Percentiles rank a stretch among this genome's conserved stretches.
These are phyloP conservation scores for Nibea coibor DNA, from an alignment of 2,113 vertebrate genomes.

Conservation along the genomic window DNA sequence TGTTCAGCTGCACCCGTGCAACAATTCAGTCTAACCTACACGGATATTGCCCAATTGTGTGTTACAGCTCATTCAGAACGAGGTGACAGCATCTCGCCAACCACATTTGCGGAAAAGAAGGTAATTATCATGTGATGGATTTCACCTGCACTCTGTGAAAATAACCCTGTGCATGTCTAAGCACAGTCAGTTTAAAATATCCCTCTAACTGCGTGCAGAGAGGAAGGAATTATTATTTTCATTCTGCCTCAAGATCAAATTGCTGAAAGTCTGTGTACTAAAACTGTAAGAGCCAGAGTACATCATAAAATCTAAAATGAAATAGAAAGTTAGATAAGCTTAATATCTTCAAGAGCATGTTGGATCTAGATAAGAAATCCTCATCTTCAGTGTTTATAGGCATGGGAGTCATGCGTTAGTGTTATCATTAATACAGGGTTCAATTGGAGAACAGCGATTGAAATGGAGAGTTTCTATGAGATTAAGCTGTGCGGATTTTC, in stretches of 20 bases:
- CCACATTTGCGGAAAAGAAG: constrained; percentile 54
- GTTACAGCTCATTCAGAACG: constrained; percentile 56
- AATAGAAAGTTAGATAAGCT: constrained; percentile 63
- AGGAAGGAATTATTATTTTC: not conserved
- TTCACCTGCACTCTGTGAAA: constrained; percentile 66
- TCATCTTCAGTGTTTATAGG: constrained; percentile 65
- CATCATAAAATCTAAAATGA: constrained; percentile 64
- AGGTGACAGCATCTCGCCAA: constrained; percentile 65
- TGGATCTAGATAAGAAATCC: constrained; percentile 65
- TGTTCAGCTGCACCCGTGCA: constrained; percentile 56
- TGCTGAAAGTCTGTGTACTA: constrained; percentile 37
- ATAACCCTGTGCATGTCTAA: constrained; percentile 56
- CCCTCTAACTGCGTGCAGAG: constrained; percentile 4
- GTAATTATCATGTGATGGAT: constrained; percentile 69
- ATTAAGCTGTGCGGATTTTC: constrained; percentile 35
- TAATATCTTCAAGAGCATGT: constrained; percentile 71
- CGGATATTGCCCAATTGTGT: constrained; percentile 61
- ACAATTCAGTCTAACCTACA: constrained; percentile 55
- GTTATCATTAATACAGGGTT: constrained; percentile 65
- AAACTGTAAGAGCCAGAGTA: constrained; percentile 21
- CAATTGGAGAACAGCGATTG: constrained; percentile 43
- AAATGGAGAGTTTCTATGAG: constrained; percentile 36
- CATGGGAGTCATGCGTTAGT: constrained; percentile 63
- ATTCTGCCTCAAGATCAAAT: constrained; percentile 39
- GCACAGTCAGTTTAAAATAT: constrained; percentile 39